phyloP scores from a whole-genome alignment of 2,888 invertebrate genomes.

The Limnephilus auricula region DNA sequence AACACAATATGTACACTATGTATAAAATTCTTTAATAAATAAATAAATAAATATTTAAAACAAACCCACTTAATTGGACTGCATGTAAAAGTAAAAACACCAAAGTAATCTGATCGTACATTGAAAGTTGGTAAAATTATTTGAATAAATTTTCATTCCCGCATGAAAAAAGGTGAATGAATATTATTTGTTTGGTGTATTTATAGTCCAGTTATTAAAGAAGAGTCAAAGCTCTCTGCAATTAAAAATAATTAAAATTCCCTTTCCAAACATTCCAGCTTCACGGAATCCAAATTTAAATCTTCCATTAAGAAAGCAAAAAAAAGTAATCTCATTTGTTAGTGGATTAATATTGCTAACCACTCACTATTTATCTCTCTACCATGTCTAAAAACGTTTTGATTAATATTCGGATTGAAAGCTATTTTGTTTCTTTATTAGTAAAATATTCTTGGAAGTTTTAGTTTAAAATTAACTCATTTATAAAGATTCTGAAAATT shows the following conservation, averaged over 20 bases:
- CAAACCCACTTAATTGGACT: background rate
- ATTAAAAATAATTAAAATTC: background rate
- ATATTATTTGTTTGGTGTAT: background rate
- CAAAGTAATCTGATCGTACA: background rate
- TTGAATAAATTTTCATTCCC: background rate
- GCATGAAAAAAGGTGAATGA: background rate
- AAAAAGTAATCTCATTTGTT: conserved; percentile 2
- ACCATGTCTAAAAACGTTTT: background rate
- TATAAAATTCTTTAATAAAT: no score
- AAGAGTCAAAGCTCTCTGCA: background rate
- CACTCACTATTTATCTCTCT: background rate
- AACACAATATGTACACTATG: no score
- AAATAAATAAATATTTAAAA: background rate
- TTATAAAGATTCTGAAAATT: background rate
- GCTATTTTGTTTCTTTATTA: background rate
- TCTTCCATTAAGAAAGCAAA: background rate
- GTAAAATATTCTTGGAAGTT: background rate
- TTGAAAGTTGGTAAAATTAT: background rate
- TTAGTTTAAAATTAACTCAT: background rate
- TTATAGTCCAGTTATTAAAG: background rate
- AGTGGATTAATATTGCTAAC: background rate
- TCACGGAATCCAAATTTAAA: background rate
- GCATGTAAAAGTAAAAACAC: background rate
- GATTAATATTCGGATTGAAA: background rate
- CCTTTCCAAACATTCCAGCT: background rate